A percentile compares a stretch with the other conserved stretches of the same genome.
Evolutionary conservation across 2,113 vertebrate genomes (phyloP).

Genomic region (Pica pica): DNA sequence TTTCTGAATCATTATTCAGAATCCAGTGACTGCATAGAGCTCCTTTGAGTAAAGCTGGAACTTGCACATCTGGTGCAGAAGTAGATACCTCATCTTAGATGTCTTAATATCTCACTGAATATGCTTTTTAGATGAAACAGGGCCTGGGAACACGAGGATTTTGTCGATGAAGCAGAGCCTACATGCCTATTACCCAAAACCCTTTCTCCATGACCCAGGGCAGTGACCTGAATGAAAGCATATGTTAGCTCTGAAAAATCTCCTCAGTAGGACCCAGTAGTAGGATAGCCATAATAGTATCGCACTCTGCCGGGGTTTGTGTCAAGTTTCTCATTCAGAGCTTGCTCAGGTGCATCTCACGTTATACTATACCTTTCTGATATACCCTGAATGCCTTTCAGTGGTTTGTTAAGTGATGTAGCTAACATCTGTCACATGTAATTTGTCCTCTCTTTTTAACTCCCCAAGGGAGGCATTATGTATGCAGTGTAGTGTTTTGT

Average conservation of each 20-base stretch:
- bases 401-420: slow-evolving; percentile 36
- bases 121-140: not conserved
- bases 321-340: not conserved
- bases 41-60: not conserved
- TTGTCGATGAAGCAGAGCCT: not conserved
- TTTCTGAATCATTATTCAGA: not conserved
- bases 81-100: not conserved
- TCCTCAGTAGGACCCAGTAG: not conserved
- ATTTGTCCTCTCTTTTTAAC: slow-evolving; percentile 30
- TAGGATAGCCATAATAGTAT: not conserved
- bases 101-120: not conserved
- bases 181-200: not conserved
- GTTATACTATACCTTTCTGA: not conserved
- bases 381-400: slow-evolving; percentile 27
- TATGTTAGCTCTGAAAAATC: not conserved
- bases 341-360: slow-evolving; percentile 9
- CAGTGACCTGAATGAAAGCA: not conserved
- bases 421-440: slow-evolving; percentile 50
- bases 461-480: slow-evolving; percentile 42
- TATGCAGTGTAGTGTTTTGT: not conserved
- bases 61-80: not conserved
- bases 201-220: not conserved
- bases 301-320: not conserved
- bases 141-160: not conserved
- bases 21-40: not conserved